Conservation (phyloP, 2,797 vertebrate genomes). For the Eulemur albifrons region DNA sequence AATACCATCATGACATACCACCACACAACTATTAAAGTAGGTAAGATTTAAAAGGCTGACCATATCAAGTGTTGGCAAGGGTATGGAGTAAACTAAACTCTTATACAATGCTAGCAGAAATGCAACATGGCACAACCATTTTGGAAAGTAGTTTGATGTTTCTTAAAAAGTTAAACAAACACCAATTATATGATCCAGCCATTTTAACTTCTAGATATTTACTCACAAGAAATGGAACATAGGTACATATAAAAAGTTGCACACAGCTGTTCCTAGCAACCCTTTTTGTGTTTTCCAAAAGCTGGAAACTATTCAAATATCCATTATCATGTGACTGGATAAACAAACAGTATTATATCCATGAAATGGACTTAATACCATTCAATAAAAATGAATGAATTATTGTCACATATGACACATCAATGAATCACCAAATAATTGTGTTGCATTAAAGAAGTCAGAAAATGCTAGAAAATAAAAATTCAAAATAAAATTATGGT, state of each 20-base stretch:
- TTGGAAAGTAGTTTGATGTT: not conserved
- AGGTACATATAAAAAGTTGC: not conserved
- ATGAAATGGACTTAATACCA: not conserved
- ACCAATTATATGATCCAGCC: not conserved
- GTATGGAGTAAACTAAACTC: not conserved
- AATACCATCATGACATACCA: not conserved
- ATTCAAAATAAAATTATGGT: not conserved
- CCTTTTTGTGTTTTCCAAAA: not conserved
- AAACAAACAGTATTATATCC: not conserved
- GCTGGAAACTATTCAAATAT: not conserved
- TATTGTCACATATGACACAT: not conserved
- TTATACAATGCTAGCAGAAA: not conserved
- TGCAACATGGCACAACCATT: not conserved
- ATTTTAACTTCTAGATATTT: not conserved
- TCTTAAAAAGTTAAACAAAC: not conserved
- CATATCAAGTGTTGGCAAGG: not conserved
- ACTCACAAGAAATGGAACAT: not conserved
- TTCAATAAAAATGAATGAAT: not conserved
- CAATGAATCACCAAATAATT: not conserved
- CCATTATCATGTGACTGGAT: not conserved
- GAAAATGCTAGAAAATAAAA: constrained; percentile 2
- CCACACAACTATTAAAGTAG: not conserved
- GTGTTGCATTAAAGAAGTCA: not conserved
- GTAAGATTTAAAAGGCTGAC: not conserved
- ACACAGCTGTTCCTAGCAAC: not conserved